phyloP scores from a whole-genome alignment of 2,888 invertebrate genomes.

The Monopis laevigella region DNA sequence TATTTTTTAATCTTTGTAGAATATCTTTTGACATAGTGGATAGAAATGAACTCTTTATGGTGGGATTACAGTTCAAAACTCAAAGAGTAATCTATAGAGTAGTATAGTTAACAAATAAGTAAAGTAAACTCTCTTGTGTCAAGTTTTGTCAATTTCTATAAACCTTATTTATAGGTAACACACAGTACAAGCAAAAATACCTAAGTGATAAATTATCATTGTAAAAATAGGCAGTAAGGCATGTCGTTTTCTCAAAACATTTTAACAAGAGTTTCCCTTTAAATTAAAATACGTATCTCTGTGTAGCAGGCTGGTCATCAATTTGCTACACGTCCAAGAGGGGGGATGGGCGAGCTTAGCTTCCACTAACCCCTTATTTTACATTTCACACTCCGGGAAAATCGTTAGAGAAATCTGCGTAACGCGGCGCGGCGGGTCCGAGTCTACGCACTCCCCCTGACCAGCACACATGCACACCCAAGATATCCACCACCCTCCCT shows the following conservation, averaged over 20 bases:
- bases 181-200: too few relatives aligned
- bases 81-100: too few relatives aligned
- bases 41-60: too few relatives aligned
- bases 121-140: too few relatives aligned
- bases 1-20: too few relatives aligned
- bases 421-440: constrained; percentile 59
- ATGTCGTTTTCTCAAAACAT: constrained; percentile 5
- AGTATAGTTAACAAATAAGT: too few relatives aligned
- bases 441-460: constrained; percentile 41
- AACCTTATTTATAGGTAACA: too few relatives aligned
- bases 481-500: constrained; percentile 8
- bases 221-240: too few relatives aligned
- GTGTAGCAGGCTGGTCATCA: constrained; percentile 56
- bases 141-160: too few relatives aligned
- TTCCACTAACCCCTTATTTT: constrained; percentile 66
- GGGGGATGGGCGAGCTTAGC: constrained; percentile 38
- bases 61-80: too few relatives aligned
- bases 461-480: constrained; percentile 18
- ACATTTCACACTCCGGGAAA: constrained; percentile 68
- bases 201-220: too few relatives aligned
- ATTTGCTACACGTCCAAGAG: constrained; percentile 40
- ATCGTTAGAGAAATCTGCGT: constrained; percentile 68
- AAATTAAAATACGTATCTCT: constrained; percentile 30
- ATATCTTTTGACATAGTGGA: too few relatives aligned
- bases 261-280: constrained; percentile 6